Percentiles rank a stretch among this genome's conserved stretches.
phyloP scores from a whole-genome alignment of 2,797 vertebrate species.

The Phoeniculus purpureus region DNA sequence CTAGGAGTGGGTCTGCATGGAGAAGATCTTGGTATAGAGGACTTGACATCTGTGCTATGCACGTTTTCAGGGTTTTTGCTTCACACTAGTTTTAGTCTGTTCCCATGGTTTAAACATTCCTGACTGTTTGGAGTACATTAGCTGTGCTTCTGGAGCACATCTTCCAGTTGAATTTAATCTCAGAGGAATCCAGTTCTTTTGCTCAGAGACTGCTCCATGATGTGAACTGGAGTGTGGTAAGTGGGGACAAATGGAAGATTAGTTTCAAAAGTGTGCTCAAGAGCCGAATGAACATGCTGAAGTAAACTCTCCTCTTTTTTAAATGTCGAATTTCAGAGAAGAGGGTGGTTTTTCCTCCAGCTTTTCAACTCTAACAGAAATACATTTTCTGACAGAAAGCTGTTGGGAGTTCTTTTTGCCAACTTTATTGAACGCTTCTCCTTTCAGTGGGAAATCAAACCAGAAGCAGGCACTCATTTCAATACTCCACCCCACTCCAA shows the following conservation, averaged over 20 bases:
- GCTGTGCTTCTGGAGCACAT: constrained; percentile 69
- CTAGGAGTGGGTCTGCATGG: constrained; percentile 2
- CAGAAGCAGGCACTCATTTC: constrained; percentile 45
- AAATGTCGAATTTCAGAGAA: constrained; percentile 18
- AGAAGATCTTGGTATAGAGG: constrained; percentile 24
- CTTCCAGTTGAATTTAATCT: constrained; percentile 68
- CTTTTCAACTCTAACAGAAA: background rate
- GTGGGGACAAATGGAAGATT: constrained; percentile 29
- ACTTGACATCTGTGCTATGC: constrained; percentile 53
- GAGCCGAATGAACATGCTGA: background rate
- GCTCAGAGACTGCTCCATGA: constrained; percentile 17
- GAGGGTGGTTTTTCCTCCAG: background rate
- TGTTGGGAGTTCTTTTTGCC: constrained; percentile 17
- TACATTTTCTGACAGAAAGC: background rate
- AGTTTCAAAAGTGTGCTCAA: background rate
- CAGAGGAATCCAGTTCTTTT: constrained; percentile 66
- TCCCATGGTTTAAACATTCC: constrained; percentile 55
- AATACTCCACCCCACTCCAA: background rate
- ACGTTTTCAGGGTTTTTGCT: constrained; percentile 3
- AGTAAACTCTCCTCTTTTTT: background rate
- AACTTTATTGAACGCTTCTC: constrained; percentile 5
- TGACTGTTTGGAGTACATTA: constrained; percentile 43
- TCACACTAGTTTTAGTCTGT: constrained; percentile 50
- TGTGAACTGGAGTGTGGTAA: constrained; percentile 56
- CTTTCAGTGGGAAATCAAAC: constrained; percentile 14